These are phyloP conservation scores for Oncorhynchus tshawytscha DNA, from an alignment of 2,113 vertebrate genomes.

Conservation along the genomic window DNA sequence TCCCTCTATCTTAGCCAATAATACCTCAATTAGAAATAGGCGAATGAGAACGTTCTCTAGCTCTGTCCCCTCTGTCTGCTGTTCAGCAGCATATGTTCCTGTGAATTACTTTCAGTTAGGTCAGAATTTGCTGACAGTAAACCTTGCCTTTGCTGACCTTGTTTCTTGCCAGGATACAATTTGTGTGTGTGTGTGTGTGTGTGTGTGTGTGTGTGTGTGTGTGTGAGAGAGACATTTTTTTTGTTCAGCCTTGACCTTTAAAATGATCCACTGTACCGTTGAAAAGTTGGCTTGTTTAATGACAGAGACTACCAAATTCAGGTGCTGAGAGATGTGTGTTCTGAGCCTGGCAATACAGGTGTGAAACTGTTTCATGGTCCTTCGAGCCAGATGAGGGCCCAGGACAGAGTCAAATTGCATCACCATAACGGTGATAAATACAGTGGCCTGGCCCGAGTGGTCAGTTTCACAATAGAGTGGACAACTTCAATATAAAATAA, in stretches of 20 bases:
- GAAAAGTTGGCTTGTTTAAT: neutral
- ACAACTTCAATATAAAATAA: too few relatives aligned
- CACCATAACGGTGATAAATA: too few relatives aligned
- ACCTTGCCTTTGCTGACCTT: conserved; percentile 61
- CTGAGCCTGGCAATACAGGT: too few relatives aligned
- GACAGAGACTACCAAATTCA: too few relatives aligned
- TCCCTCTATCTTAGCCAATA: conserved; percentile 63
- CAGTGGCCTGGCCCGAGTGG: too few relatives aligned
- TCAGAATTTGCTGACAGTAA: conserved; percentile 61
- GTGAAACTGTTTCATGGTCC: too few relatives aligned
- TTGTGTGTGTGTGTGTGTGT: conserved; percentile 17
- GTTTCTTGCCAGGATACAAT: conserved; percentile 22
- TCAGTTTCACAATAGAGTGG: too few relatives aligned
- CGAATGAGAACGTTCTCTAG: conserved; percentile 66
- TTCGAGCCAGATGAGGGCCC: too few relatives aligned
- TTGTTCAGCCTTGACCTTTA: neutral
- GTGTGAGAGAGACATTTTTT: conserved; percentile 4
- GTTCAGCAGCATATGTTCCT: conserved; percentile 51
- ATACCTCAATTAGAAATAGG: conserved; percentile 66
- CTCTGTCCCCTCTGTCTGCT: conserved; percentile 64
- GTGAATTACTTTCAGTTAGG: conserved; percentile 25
- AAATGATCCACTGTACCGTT: neutral
- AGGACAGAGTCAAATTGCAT: too few relatives aligned
- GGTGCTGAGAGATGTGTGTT: too few relatives aligned
- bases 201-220: neutral